phyloP scores from a whole-genome alignment of 2,113 vertebrate genomes.

The Egretta garzetta region DNA sequence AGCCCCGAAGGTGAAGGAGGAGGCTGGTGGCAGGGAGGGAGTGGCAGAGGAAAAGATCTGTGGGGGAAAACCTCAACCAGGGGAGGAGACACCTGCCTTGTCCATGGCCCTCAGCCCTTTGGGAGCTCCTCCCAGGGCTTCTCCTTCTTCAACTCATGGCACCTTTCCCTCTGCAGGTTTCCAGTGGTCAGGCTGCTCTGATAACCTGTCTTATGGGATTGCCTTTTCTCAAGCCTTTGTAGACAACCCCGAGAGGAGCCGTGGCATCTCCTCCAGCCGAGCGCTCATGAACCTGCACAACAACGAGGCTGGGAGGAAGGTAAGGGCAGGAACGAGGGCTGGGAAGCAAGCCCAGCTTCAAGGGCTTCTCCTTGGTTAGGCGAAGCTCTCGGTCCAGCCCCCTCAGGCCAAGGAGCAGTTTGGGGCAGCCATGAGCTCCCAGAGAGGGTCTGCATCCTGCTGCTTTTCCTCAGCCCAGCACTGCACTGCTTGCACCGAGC shows the following conservation, averaged over 20 bases:
- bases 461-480: neutral
- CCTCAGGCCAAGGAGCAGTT: too few species aligned
- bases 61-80: neutral
- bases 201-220: slow-evolving; percentile 77
- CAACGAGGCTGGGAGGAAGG: slow-evolving; percentile 81
- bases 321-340: neutral
- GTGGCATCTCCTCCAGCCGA: slow-evolving; percentile 69
- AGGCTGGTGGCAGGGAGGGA: neutral
- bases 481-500: fast-evolving
- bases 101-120: neutral
- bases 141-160: neutral
- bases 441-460: neutral
- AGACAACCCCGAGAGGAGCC: slow-evolving; percentile 77
- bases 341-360: neutral
- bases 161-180: slow-evolving; percentile 63
- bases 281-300: slow-evolving; percentile 80
- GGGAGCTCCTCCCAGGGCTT: neutral
- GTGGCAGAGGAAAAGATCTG: neutral
- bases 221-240: slow-evolving; percentile 84
- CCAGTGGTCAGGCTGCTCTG: slow-evolving; percentile 83
- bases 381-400: neutral
- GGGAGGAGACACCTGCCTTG: neutral
- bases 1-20: slow-evolving; percentile 76
- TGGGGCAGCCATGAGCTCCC: fast-evolving
- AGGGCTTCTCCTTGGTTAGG: neutral